Conservation (phyloP, 2,888 invertebrate genomes). For the Lasioglossum malachurum region DNA sequence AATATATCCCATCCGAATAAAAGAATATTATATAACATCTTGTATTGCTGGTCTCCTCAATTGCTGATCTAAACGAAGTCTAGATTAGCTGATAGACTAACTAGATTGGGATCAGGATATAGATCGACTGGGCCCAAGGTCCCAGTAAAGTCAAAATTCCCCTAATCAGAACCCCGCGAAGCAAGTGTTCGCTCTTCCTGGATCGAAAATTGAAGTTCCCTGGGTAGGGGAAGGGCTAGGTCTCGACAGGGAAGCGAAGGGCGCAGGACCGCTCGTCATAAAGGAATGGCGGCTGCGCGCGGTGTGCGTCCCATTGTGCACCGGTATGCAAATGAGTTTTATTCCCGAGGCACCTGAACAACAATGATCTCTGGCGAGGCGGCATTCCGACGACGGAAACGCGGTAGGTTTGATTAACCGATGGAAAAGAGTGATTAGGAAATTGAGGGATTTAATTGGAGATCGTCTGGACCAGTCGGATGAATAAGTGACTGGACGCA, state of each 20-base stretch:
- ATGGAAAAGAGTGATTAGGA: neutral
- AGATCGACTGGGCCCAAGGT: neutral
- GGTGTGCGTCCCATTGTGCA: neutral
- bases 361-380: neutral
- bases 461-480: neutral
- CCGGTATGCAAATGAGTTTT: slow-evolving; percentile 7
- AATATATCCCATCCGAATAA: neutral
- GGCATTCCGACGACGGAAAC: neutral
- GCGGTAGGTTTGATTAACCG: neutral
- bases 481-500: neutral
- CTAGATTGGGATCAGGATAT: neutral
- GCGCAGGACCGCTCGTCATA: neutral
- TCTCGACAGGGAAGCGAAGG: neutral
- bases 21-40: neutral
- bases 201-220: neutral
- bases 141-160: neutral
- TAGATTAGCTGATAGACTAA: neutral
- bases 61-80: neutral
- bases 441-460: slow-evolving; percentile 2
- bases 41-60: too few relatives aligned
- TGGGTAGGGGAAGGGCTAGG: neutral
- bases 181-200: neutral
- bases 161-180: neutral
- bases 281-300: neutral
- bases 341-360: neutral